These are phyloP conservation scores for Meloidogyne exigua DNA, from an alignment of 1,140 invertebrate genomes.

Conservation along the genomic window DNA sequence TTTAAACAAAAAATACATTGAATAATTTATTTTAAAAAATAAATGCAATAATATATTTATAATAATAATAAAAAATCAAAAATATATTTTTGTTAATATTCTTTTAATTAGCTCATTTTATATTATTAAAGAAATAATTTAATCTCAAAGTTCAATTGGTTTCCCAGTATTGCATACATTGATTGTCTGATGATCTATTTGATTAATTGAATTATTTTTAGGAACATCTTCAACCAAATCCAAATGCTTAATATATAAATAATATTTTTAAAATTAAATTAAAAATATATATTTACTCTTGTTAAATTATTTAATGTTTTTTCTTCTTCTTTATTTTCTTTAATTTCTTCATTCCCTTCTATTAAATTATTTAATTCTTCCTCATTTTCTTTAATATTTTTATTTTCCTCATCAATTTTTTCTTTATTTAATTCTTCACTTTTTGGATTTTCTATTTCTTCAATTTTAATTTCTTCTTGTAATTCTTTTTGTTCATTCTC, in stretches of 20 bases:
- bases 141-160: background rate
- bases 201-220: background rate
- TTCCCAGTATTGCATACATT: background rate
- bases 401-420: no score
- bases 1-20: no score
- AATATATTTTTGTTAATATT: background rate
- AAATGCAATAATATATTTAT: constrained; percentile 1
- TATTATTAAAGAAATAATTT: background rate
- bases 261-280: background rate
- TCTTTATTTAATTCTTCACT: background rate
- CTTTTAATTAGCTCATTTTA: background rate
- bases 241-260: background rate
- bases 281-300: no score
- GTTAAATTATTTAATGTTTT: no score
- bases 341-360: no score
- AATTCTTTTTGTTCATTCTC: background rate
- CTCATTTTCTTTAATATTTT: no score
- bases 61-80: background rate
- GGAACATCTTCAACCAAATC: background rate
- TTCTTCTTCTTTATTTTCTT: no score
- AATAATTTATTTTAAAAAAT: background rate
- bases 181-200: background rate
- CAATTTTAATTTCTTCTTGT: background rate
- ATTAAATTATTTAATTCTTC: no score
- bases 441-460: background rate